Evolutionary conservation across 2,113 vertebrate genomes (phyloP).

Genomic region (Tyrannus savana): DNA sequence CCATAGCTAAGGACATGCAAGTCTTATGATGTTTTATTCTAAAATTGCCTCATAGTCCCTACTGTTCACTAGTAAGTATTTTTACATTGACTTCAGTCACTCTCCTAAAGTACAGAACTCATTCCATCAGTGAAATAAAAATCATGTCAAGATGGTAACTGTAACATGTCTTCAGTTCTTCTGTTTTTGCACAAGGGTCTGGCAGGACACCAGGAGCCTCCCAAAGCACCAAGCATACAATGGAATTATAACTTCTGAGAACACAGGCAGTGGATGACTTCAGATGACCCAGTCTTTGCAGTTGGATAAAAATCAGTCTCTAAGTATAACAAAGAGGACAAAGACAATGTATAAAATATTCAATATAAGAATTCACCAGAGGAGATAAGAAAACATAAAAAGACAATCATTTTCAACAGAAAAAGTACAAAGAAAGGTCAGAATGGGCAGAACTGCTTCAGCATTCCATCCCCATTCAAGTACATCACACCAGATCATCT

Average conservation of each 20-base stretch:
- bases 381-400: not conserved
- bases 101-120: not conserved
- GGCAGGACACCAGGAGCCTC: not conserved
- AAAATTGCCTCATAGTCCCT: not conserved
- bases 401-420: not conserved
- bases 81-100: not conserved
- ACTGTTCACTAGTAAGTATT: not conserved
- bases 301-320: not conserved
- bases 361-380: not conserved
- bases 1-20: not conserved
- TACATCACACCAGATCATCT: not conserved
- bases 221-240: not conserved
- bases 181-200: not conserved
- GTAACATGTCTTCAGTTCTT: not conserved
- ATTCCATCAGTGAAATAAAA: not conserved
- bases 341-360: not conserved
- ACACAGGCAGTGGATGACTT: not conserved
- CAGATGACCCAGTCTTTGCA: not conserved
- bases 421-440: not conserved
- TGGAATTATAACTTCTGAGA: not conserved
- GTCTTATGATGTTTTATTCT: not conserved
- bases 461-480: not conserved
- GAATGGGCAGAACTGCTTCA: not conserved
- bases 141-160: not conserved
- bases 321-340: not conserved